These are phyloP conservation scores for Muschampia plurimacula DNA, from an alignment of 2,888 invertebrate species.

Conservation along the genomic window DNA sequence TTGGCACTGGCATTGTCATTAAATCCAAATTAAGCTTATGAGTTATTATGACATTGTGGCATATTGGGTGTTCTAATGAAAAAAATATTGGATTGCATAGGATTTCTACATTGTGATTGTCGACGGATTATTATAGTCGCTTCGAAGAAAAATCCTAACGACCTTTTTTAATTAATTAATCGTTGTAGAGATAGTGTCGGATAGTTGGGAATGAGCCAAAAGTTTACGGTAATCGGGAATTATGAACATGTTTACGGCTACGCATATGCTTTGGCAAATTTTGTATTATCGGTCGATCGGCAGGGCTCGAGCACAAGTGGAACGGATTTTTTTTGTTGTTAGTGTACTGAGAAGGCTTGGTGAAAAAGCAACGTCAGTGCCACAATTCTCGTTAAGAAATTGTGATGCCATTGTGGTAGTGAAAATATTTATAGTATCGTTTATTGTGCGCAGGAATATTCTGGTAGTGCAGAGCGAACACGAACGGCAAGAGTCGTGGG, in stretches of 20 bases:
- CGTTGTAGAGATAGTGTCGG: constrained; percentile 56
- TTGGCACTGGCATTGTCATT: constrained; percentile 73
- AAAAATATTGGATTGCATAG: neutral
- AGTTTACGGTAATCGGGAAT: constrained; percentile 67
- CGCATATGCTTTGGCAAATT: constrained; percentile 68
- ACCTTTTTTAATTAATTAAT: constrained; percentile 58
- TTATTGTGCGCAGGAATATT: constrained; percentile 89
- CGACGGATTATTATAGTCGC: neutral
- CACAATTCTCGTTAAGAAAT: constrained; percentile 44
- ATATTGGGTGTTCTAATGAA: constrained; percentile 7
- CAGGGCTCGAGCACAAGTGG: constrained; percentile 57
- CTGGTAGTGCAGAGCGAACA: constrained; percentile 96
- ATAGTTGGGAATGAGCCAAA: constrained; percentile 71
- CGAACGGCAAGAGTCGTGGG: constrained; percentile 96
- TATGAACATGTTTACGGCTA: constrained; percentile 72
- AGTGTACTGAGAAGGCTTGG: constrained; percentile 51
- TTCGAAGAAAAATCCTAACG: constrained; percentile 26
- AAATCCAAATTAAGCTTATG: constrained; percentile 21
- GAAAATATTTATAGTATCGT: neutral
- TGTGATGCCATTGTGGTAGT: neutral
- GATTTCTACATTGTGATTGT: neutral
- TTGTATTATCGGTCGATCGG: constrained; percentile 61
- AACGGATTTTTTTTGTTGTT: constrained; percentile 58
- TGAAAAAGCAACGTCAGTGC: constrained; percentile 59
- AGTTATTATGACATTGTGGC: constrained; percentile 10